These are phyloP conservation scores for Daboia siamensis DNA, from an alignment of 2,113 vertebrate species.

Conservation along the genomic window DNA sequence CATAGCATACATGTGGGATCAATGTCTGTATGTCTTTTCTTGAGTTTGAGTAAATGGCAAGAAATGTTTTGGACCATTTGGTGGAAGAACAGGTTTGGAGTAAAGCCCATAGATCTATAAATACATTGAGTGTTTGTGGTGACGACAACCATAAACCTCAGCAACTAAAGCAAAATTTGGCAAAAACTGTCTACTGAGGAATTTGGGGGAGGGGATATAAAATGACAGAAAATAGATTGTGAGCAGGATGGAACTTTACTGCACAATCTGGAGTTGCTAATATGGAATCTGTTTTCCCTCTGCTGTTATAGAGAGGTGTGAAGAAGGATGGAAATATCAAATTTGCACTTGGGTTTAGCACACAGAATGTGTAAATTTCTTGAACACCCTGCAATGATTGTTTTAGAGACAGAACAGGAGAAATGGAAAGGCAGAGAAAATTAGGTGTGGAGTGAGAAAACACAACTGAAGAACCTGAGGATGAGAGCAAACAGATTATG, in stretches of 20 bases:
- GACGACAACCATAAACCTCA: slow-evolving; percentile 22
- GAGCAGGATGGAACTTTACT: slow-evolving; percentile 9
- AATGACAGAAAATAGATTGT: slow-evolving; percentile 30
- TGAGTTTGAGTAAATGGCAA: not conserved
- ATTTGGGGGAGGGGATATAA: slow-evolving; percentile 26
- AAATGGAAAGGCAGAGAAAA: not conserved
- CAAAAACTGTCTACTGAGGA: slow-evolving; percentile 7
- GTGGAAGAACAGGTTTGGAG: slow-evolving; percentile 1
- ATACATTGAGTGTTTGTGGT: slow-evolving; percentile 24
- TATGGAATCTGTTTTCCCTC: slow-evolving; percentile 8
- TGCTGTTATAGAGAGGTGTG: not conserved
- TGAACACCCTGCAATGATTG: not conserved
- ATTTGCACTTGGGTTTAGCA: not conserved
- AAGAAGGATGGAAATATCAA: not conserved
- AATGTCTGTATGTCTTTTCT: not conserved
- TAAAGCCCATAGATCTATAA: slow-evolving; percentile 15
- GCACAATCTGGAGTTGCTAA: slow-evolving; percentile 9
- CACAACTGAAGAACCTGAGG: not conserved
- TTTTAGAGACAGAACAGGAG: not conserved
- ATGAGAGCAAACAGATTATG: not conserved
- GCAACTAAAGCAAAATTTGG: slow-evolving; percentile 31
- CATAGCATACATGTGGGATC: no score
- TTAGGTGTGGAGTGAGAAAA: not conserved
- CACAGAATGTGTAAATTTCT: not conserved
- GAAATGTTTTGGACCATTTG: slow-evolving; percentile 1